Conservation (phyloP, 2,113 vertebrate species). For the Bothrops jararaca region DNA sequence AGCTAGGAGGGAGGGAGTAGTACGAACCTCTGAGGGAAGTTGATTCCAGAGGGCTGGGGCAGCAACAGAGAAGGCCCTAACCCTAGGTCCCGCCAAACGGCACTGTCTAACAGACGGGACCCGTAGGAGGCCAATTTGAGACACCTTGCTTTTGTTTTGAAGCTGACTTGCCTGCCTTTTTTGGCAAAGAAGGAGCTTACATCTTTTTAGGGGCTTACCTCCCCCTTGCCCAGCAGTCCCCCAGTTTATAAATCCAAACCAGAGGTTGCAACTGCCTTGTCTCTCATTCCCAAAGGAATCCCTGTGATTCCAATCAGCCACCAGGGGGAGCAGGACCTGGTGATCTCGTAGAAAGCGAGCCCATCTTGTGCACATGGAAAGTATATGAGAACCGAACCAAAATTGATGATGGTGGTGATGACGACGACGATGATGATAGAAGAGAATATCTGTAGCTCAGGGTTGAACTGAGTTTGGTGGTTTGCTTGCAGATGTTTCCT, state of each 20-base stretch:
- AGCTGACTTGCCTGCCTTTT: neutral
- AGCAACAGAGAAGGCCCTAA: no score
- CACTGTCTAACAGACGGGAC: no score
- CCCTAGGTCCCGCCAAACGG: no score
- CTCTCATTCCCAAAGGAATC: neutral
- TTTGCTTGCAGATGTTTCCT: neutral
- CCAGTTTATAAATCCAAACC: neutral
- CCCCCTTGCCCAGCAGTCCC: neutral
- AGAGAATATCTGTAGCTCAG: neutral
- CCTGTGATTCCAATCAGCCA: neutral
- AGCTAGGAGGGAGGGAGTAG: no score
- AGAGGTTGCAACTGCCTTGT: neutral
- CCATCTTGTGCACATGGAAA: neutral
- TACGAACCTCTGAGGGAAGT: no score
- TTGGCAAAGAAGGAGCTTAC: neutral
- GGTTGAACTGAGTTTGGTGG: neutral
- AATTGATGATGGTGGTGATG: neutral
- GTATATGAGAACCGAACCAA: rapidly evolving
- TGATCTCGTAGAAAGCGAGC: neutral
- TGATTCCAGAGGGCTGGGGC: no score
- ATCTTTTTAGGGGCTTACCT: neutral
- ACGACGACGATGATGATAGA: neutral
- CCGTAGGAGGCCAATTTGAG: no score
- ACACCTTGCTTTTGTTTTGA: neutral
- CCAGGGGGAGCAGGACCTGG: neutral